phyloP scores from a whole-genome alignment of 2,113 vertebrate species.

The Corythornis madagascariensis region DNA sequence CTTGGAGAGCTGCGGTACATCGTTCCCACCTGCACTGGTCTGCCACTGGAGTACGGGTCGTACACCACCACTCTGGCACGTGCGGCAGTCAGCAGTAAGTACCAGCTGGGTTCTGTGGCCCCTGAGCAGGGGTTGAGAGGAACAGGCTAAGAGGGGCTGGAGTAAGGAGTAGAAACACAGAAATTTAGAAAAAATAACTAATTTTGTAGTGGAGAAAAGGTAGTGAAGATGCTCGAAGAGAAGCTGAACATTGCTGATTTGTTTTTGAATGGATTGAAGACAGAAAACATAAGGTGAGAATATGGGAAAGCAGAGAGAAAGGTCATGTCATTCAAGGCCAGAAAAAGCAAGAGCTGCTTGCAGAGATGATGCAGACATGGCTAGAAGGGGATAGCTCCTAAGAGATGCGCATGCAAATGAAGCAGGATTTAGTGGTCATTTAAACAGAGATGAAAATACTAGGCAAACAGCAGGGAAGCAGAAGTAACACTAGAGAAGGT shows the following conservation, averaged over 20 bases:
- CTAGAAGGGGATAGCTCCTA: background rate
- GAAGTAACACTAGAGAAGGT: background rate
- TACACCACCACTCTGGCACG: conserved; percentile 74
- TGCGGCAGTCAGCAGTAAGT: conserved; percentile 49
- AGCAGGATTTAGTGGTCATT: background rate
- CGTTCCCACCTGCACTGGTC: conserved; percentile 75
- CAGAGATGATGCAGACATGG: background rate
- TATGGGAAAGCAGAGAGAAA: background rate
- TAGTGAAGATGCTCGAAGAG: background rate
- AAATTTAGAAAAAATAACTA: background rate
- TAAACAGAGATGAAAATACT: background rate
- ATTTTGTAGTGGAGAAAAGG: background rate
- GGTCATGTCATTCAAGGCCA: background rate
- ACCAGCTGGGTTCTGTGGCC: accelerated
- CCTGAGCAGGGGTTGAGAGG: background rate
- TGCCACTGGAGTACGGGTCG: conserved; percentile 79
- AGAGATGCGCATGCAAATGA: background rate
- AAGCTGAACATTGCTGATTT: background rate
- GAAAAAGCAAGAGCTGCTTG: background rate
- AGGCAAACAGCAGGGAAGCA: background rate
- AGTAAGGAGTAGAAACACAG: background rate
- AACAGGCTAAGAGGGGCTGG: background rate
- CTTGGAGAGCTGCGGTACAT: conserved; percentile 73
- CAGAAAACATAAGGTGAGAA: background rate
- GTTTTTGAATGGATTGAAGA: background rate